These are phyloP conservation scores for Montipora sp. DNA, from an alignment of 64 coral and sea anemone species.

Conservation along the genomic window DNA sequence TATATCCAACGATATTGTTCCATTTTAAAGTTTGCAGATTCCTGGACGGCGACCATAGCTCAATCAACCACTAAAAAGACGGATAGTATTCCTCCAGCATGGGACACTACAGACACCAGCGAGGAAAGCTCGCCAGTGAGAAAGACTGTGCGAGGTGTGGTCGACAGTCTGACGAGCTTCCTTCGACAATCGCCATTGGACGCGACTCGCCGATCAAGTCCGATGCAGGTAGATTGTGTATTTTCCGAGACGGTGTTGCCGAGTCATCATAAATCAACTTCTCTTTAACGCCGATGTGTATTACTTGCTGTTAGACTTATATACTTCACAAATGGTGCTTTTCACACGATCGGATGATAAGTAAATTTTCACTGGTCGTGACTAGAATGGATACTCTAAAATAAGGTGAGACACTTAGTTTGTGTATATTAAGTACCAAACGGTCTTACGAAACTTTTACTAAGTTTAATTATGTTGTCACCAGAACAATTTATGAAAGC, in stretches of 20 bases:
- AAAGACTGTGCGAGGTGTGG: slow-evolving; percentile 7
- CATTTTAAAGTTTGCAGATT: slow-evolving; percentile 77
- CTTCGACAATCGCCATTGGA: not conserved
- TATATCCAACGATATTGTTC: not conserved
- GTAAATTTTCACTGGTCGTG: too few species aligned
- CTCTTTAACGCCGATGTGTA: too few species aligned
- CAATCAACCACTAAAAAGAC: not conserved
- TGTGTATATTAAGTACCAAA: too few species aligned
- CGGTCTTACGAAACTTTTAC: too few species aligned
- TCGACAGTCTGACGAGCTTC: not conserved
- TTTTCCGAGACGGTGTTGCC: not conserved
- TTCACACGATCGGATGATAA: too few species aligned
- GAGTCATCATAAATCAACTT: too few species aligned
- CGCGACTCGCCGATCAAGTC: not conserved
- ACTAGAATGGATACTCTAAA: too few species aligned
- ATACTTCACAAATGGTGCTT: too few species aligned
- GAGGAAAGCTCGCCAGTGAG: not conserved
- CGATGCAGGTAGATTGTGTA: slow-evolving; percentile 7
- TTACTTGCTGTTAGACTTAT: too few species aligned
- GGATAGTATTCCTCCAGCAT: not conserved
- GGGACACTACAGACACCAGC: not conserved
- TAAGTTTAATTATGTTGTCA: too few species aligned
- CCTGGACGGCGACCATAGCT: slow-evolving; percentile 68
- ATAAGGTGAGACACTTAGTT: too few species aligned
- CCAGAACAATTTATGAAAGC: too few species aligned